Evolutionary conservation across 1,140 invertebrate species (phyloP).

Genomic region (Drosophila sturtevanti): DNA sequence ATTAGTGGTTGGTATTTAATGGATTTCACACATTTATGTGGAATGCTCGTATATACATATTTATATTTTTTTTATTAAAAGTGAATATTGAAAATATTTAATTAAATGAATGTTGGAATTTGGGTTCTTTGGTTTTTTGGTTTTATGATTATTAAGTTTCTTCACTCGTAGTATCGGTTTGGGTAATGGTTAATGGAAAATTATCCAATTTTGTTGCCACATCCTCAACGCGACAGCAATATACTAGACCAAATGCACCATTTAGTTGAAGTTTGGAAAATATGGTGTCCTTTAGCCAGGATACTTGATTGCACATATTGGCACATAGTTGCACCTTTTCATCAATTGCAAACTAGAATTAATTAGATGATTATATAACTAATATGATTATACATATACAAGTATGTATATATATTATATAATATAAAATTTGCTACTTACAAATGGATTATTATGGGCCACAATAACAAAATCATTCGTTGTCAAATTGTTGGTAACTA

Average conservation of each 20-base stretch:
- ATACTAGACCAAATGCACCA: conserved; percentile 28
- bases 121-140: no score
- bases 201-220: conserved; percentile 52
- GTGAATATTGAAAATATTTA: no score
- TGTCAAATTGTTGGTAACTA: not conserved
- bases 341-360: conserved; percentile 11
- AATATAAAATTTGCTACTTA: no score
- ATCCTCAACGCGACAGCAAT: conserved; percentile 52
- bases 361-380: not conserved
- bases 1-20: no score
- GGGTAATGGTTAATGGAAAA: conserved; percentile 13
- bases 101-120: no score
- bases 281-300: conserved; percentile 44
- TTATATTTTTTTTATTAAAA: no score
- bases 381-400: no score
- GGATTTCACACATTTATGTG: no score
- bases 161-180: no score
- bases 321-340: conserved; percentile 20
- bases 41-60: no score
- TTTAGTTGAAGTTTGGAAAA: conserved; percentile 33
- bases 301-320: conserved; percentile 46
- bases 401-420: not conserved
- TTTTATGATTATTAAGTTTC: no score
- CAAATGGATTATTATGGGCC: conserved; percentile 51
- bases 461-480: conserved; percentile 49